A percentile compares a stretch with the other conserved stretches of the same genome.
Evolutionary conservation across 2,888 invertebrate species (phyloP).

Genomic region (Pseudococcus jackbeardsleyi): DNA sequence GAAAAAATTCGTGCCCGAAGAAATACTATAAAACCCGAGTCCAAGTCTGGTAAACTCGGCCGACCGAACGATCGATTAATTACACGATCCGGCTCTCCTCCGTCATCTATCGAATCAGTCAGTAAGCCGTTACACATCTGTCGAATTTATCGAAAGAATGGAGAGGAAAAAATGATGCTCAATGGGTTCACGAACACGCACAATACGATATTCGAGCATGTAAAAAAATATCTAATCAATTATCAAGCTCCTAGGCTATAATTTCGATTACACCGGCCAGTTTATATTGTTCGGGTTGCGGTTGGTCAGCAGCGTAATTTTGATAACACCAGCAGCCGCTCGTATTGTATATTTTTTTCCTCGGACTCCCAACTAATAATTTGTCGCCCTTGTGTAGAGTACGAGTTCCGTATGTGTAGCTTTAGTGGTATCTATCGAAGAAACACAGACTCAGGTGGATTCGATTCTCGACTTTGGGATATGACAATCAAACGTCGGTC

Average conservation of each 20-base stretch:
- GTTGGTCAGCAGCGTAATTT: slow-evolving; percentile 64
- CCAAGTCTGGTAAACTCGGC: too few relatives aligned
- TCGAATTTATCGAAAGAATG: slow-evolving; percentile 34
- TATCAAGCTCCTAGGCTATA: slow-evolving; percentile 47
- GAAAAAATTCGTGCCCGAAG: neutral
- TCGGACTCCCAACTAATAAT: slow-evolving; percentile 24
- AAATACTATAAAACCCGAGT: too few relatives aligned
- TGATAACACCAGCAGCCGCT: slow-evolving; percentile 22
- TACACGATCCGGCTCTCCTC: neutral
- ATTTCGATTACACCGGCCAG: slow-evolving; percentile 61
- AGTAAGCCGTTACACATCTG: slow-evolving; percentile 51
- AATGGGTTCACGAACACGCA: slow-evolving; percentile 44
- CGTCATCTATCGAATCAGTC: neutral
- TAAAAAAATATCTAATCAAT: slow-evolving; percentile 27
- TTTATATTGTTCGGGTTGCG: slow-evolving; percentile 63
- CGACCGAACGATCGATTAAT: neutral
- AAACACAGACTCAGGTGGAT: neutral
- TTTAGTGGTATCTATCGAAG: neutral
- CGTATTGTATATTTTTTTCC: neutral
- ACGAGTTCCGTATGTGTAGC: slow-evolving; percentile 9
- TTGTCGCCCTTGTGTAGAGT: neutral
- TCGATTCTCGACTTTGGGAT: neutral
- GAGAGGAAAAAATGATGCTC: slow-evolving; percentile 23
- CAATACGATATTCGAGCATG: slow-evolving; percentile 42
- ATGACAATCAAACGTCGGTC: slow-evolving; percentile 13